A percentile compares a stretch with the other conserved stretches of the same genome.
Conservation (phyloP, 2,888 invertebrate genomes). For the Synanthedon vespiformis region DNA sequence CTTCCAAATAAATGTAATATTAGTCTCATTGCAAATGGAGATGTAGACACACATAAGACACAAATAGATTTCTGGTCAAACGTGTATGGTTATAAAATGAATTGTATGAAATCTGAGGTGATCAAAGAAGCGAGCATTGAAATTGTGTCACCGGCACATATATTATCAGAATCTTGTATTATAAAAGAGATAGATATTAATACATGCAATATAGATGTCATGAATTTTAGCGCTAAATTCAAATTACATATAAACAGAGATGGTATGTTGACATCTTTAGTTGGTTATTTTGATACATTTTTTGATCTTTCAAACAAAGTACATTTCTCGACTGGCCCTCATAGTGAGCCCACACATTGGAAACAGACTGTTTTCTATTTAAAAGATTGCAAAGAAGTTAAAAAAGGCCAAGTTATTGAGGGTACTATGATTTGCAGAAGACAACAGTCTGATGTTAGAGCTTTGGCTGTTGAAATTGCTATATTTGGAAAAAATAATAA, state of each 20-base stretch:
- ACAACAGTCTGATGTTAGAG: slow-evolving; percentile 79
- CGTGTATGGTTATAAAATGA: slow-evolving; percentile 95
- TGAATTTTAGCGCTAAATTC: slow-evolving; percentile 80
- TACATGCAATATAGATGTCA: slow-evolving; percentile 77
- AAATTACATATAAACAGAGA: slow-evolving; percentile 72
- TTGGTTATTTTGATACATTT: slow-evolving; percentile 92
- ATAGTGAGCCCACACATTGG: slow-evolving; percentile 87
- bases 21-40: slow-evolving; percentile 83
- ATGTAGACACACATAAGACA: slow-evolving; percentile 77
- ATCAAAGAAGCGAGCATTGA: slow-evolving; percentile 77
- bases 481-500: slow-evolving; percentile 72
- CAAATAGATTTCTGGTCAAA: slow-evolving; percentile 90
- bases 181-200: slow-evolving; percentile 81
- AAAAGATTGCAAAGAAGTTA: slow-evolving; percentile 77
- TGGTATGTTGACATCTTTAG: slow-evolving; percentile 81
- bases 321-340: slow-evolving; percentile 84
- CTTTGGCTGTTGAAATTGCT: slow-evolving; percentile 77
- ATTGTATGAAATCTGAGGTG: slow-evolving; percentile 87
- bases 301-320: slow-evolving; percentile 79
- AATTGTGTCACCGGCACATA: slow-evolving; percentile 62
- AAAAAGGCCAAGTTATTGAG: slow-evolving; percentile 72
- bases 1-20: slow-evolving; percentile 89
- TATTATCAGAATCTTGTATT: slow-evolving; percentile 75
- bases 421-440: slow-evolving; percentile 82
- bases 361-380: slow-evolving; percentile 93